These are phyloP conservation scores for Gobiocypris rarus DNA, from an alignment of 2,113 vertebrate genomes.

Conservation along the genomic window DNA sequence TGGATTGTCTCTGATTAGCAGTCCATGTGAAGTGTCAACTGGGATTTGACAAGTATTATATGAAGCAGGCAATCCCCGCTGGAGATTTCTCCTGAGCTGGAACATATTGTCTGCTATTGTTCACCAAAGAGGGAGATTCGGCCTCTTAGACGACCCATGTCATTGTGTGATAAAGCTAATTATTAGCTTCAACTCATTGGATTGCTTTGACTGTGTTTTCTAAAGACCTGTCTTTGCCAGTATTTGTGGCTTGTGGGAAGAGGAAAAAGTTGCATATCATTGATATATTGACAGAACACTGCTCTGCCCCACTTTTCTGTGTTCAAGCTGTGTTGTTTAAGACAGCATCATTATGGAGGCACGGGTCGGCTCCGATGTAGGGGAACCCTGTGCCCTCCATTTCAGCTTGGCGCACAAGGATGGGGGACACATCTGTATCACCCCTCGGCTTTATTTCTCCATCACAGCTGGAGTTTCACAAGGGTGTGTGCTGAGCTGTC, in stretches of 20 bases:
- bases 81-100: constrained; percentile 69
- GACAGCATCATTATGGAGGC: constrained; percentile 4
- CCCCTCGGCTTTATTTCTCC: constrained; percentile 21
- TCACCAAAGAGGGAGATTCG: constrained; percentile 68
- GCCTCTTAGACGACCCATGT: constrained; percentile 72
- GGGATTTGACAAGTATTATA: constrained; percentile 76
- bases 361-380: background rate
- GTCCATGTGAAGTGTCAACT: constrained; percentile 77
- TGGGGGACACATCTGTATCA: constrained; percentile 39
- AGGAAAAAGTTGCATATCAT: background rate
- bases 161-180: constrained; percentile 78
- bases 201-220: constrained; percentile 56
- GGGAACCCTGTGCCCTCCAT: constrained; percentile 9
- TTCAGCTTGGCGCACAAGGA: background rate
- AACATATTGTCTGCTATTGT: constrained; percentile 71
- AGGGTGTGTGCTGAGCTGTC: constrained; percentile 24
- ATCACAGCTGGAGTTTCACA: constrained; percentile 51
- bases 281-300: constrained; percentile 37
- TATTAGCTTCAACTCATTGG: constrained; percentile 68
- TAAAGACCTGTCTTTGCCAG: constrained; percentile 61
- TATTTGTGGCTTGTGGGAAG: background rate
- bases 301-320: constrained; percentile 6
- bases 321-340: background rate
- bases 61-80: constrained; percentile 73
- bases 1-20: constrained; percentile 73